phyloP scores from a whole-genome alignment of 2,113 vertebrate genomes.

The Gallinago jamesoni region DNA sequence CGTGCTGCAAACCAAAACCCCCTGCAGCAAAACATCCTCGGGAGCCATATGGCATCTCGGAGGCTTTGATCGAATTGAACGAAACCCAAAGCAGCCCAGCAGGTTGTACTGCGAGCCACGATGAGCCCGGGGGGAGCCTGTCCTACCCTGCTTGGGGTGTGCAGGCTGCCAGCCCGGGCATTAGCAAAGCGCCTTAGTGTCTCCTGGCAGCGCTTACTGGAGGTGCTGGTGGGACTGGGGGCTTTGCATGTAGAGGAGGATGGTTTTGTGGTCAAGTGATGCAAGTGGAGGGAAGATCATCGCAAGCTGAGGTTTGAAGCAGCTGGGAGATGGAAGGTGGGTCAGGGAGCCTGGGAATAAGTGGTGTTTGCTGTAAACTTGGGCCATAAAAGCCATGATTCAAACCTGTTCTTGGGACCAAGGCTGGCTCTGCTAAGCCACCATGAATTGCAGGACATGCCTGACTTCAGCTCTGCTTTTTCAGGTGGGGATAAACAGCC shows the following conservation, averaged over 20 bases:
- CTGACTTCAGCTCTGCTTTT: neutral
- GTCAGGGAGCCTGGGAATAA: neutral
- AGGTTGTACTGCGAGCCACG: neutral
- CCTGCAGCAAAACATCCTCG: neutral
- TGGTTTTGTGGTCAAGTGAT: neutral
- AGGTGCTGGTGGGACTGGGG: rapidly evolving
- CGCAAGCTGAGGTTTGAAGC: neutral
- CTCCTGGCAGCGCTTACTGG: neutral
- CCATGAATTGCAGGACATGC: rapidly evolving
- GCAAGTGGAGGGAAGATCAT: neutral
- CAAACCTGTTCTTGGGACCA: neutral
- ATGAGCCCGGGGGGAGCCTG: rapidly evolving
- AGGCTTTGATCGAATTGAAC: neutral
- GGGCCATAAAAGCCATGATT: rapidly evolving
- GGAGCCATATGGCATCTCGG: conserved; percentile 2
- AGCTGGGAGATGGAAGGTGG: neutral
- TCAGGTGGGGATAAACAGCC: neutral
- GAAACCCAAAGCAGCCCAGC: neutral
- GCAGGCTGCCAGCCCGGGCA: rapidly evolving
- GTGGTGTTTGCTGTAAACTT: neutral
- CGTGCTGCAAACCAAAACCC: neutral
- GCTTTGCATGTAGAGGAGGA: neutral
- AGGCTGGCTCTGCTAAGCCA: neutral
- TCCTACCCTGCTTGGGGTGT: neutral
- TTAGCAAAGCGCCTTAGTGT: rapidly evolving